Evolutionary conservation across 2,797 vertebrate genomes (phyloP).

Genomic region (Peromyscus attwateri): DNA sequence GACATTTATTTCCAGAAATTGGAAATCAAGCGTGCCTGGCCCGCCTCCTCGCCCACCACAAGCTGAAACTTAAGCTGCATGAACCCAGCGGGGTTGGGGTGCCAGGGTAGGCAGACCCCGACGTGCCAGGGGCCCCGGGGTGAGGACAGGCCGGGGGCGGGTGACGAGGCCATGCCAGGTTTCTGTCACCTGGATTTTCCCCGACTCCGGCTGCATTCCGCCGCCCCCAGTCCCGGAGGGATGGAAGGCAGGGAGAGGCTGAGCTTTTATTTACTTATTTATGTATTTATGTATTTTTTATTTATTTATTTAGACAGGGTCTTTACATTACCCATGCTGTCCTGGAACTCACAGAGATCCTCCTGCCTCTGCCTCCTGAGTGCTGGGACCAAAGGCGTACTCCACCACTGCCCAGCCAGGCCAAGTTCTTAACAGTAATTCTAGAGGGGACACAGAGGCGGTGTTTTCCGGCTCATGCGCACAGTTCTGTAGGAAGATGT

Average conservation of each 20-base stretch:
- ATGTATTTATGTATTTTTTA: not conserved
- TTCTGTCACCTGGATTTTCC: conserved; percentile 36
- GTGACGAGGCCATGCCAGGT: not conserved
- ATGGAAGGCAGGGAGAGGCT: not conserved
- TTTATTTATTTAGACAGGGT: not conserved
- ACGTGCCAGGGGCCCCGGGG: not conserved
- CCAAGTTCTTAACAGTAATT: not conserved
- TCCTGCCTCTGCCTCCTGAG: not conserved
- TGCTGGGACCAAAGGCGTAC: not conserved
- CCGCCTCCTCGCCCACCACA: conserved; percentile 19
- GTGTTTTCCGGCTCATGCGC: not conserved
- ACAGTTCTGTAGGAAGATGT: not conserved
- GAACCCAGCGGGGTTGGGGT: not conserved
- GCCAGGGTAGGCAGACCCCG: conserved; percentile 59
- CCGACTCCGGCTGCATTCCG: rapidly evolving
- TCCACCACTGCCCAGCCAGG: not conserved
- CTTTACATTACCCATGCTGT: not conserved
- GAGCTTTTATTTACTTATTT: too few relatives aligned
- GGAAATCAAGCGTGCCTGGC: conserved; percentile 76
- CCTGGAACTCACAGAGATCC: not conserved
- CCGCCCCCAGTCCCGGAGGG: not conserved
- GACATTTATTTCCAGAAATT: conserved; percentile 79
- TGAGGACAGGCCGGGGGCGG: conserved; percentile 22
- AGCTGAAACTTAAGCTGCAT: conserved; percentile 68
- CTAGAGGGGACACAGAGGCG: conserved; percentile 32